Conservation (phyloP, 1,140 invertebrate species). For the Drosophila repleta region DNA sequence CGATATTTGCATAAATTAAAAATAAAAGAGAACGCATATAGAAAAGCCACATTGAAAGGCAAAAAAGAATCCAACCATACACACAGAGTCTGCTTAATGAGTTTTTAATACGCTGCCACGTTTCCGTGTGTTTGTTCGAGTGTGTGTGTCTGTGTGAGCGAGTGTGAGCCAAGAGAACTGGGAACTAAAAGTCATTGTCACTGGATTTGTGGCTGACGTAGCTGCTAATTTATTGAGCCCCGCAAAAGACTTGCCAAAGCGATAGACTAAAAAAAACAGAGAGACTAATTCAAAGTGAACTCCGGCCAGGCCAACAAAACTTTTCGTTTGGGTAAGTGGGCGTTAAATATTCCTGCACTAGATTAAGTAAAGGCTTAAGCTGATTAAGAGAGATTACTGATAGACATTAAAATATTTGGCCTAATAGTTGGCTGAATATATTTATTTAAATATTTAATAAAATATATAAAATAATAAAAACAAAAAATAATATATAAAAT, state of each 20-base stretch:
- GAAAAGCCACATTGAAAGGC: slow-evolving; percentile 36
- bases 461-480: too few relatives aligned
- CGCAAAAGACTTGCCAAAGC: slow-evolving; percentile 40
- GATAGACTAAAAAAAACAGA: slow-evolving; percentile 1
- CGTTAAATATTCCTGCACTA: neutral
- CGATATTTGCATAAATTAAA: slow-evolving; percentile 80
- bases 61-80: slow-evolving; percentile 1
- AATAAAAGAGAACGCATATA: slow-evolving; percentile 28
- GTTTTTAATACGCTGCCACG: slow-evolving; percentile 77
- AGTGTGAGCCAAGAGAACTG: slow-evolving; percentile 1
- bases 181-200: slow-evolving; percentile 64
- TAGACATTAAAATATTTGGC: too few relatives aligned
- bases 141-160: slow-evolving; percentile 24
- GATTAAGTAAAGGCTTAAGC: too few relatives aligned
- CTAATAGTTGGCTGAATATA: too few relatives aligned
- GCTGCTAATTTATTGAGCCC: slow-evolving; percentile 70
- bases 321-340: slow-evolving; percentile 36
- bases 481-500: too few relatives aligned
- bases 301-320: slow-evolving; percentile 13
- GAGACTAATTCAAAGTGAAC: slow-evolving; percentile 37
- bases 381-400: too few relatives aligned
- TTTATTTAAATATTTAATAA: too few relatives aligned
- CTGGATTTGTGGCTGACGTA: slow-evolving; percentile 47
- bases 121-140: slow-evolving; percentile 35
- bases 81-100: slow-evolving; percentile 63